Conservation (phyloP, 2,888 invertebrate species). For the Formica aserva region DNA sequence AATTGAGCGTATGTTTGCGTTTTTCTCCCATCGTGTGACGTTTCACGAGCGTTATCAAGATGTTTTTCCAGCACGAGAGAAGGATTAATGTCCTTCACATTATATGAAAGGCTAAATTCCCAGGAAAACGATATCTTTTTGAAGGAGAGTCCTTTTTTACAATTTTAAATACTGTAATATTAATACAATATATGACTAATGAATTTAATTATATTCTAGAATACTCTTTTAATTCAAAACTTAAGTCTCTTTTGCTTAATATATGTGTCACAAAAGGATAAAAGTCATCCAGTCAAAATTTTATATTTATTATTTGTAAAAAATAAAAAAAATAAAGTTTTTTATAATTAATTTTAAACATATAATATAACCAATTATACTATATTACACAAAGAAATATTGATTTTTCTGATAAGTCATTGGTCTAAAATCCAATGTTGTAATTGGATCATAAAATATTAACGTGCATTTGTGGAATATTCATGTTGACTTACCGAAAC, state of each 20-base stretch:
- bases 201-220: neutral
- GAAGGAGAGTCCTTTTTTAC: neutral
- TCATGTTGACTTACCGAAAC: constrained; percentile 10
- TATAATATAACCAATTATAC: neutral
- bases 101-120: constrained; percentile 24
- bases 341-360: neutral
- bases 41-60: constrained; percentile 44
- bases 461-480: constrained; percentile 3
- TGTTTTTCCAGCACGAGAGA: constrained; percentile 44
- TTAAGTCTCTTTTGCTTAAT: neutral
- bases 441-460: constrained; percentile 17
- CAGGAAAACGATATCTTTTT: constrained; percentile 13
- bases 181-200: neutral
- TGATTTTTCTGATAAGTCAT: neutral
- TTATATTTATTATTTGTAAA: neutral
- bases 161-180: neutral
- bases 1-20: constrained; percentile 47
- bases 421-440: constrained; percentile 6
- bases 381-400: neutral
- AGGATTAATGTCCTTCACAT: constrained; percentile 47
- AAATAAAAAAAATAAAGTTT: neutral
- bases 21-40: constrained; percentile 39
- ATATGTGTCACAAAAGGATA: neutral
- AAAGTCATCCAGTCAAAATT: neutral
- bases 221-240: neutral